Percentiles rank a stretch among this genome's conserved stretches.
These are phyloP conservation scores for Lasioglossum lativentre DNA, from an alignment of 2,888 invertebrate species.

Conservation along the genomic window DNA sequence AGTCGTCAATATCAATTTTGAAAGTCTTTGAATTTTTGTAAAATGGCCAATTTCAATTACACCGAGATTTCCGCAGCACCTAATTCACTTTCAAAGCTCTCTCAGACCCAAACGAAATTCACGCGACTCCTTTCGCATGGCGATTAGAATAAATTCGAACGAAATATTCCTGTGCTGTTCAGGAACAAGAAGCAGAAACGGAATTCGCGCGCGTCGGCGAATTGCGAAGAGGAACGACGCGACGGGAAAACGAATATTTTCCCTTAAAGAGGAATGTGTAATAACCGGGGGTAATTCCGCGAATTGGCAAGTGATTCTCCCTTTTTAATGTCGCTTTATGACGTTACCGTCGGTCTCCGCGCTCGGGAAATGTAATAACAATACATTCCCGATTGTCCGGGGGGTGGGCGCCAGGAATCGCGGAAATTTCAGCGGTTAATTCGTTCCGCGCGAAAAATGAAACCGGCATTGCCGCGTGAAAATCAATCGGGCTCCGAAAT, in stretches of 20 bases:
- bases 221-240: background rate
- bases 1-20: background rate
- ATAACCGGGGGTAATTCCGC: conserved; percentile 10
- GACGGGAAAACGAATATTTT: conserved; percentile 18
- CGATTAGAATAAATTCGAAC: background rate
- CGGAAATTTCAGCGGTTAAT: conserved; percentile 25
- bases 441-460: conserved; percentile 22
- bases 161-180: background rate
- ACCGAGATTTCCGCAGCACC: background rate
- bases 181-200: background rate
- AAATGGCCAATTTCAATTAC: too few relatives aligned
- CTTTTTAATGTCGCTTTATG: conserved; percentile 6
- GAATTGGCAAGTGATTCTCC: conserved; percentile 8
- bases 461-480: conserved; percentile 1
- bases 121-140: background rate
- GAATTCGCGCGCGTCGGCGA: background rate
- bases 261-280: conserved; percentile 17
- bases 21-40: too few relatives aligned
- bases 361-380: conserved; percentile 31
- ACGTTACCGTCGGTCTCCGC: background rate
- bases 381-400: conserved; percentile 11
- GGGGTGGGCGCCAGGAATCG: background rate
- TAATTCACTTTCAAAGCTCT: background rate
- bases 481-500: conserved; percentile 34
- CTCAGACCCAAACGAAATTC: background rate